Conservation (phyloP, 2,797 vertebrate species). For the Sebastes melanostomus region DNA sequence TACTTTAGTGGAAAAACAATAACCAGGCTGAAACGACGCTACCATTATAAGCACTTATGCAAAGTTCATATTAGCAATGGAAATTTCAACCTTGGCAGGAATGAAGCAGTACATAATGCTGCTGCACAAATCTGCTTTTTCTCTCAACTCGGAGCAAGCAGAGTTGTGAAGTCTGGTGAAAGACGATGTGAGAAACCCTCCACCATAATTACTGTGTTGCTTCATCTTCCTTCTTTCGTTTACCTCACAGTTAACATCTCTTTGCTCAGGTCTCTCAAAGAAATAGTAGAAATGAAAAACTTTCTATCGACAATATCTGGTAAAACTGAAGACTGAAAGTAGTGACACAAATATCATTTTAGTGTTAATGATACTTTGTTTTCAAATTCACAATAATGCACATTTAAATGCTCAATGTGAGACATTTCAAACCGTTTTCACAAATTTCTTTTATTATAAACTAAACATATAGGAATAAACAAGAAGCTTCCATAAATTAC, state of each 20-base stretch:
- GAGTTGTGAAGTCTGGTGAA: conserved; percentile 44
- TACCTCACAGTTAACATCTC: background rate
- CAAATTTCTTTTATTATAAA: background rate
- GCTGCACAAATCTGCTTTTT: conserved; percentile 57
- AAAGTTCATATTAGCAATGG: conserved; percentile 89
- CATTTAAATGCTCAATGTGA: background rate
- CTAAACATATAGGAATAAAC: background rate
- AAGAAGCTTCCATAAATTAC: background rate
- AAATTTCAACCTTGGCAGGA: conserved; percentile 85
- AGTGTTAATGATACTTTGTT: background rate
- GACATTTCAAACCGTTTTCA: background rate
- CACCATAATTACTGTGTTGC: conserved; percentile 49
- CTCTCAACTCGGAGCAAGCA: conserved; percentile 28
- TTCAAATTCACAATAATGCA: background rate
- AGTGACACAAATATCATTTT: background rate
- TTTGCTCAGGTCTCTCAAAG: background rate
- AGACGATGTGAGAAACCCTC: conserved; percentile 44
- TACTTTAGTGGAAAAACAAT: conserved; percentile 85
- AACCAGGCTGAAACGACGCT: conserved; percentile 77
- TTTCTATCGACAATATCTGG: background rate
- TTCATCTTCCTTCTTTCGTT: conserved; percentile 4
- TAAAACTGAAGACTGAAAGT: background rate
- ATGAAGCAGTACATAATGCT: conserved; percentile 60
- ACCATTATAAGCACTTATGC: conserved; percentile 85
- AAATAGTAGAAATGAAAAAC: background rate